A percentile compares a stretch with the other conserved stretches of the same genome.
Conservation (phyloP, 2,113 vertebrate species). For the Grammomys dolichurus region DNA sequence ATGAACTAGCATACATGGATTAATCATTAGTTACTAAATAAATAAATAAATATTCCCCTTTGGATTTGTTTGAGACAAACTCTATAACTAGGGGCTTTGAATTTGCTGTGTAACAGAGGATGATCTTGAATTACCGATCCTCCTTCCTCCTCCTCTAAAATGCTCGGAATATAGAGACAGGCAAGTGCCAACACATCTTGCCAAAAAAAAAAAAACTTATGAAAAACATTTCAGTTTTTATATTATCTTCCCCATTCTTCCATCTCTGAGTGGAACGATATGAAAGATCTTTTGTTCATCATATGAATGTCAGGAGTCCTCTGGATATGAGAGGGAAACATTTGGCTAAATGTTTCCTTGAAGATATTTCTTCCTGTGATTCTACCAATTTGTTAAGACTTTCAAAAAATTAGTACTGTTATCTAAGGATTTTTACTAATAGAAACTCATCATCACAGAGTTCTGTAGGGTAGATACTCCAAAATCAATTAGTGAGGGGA, state of each 20-base stretch:
- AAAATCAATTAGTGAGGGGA: background rate
- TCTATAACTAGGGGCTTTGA: background rate
- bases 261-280: background rate
- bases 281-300: background rate
- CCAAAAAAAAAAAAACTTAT: background rate
- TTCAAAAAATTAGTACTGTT: background rate
- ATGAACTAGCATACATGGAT: background rate
- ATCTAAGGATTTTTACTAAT: background rate
- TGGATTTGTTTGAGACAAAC: background rate
- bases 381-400: background rate
- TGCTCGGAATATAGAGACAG: background rate
- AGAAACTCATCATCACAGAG: background rate
- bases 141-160: background rate
- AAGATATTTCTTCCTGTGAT: background rate
- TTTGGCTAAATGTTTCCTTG: background rate
- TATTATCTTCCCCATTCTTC: background rate
- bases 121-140: background rate
- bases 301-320: background rate
- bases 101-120: background rate
- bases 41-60: background rate
- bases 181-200: background rate
- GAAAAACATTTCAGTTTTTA: background rate
- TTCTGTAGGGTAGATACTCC: background rate
- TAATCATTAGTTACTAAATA: background rate
- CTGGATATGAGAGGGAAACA: accelerated